These are phyloP conservation scores for Colaptes auratus DNA, from an alignment of 2,113 vertebrate genomes.

Conservation along the genomic window DNA sequence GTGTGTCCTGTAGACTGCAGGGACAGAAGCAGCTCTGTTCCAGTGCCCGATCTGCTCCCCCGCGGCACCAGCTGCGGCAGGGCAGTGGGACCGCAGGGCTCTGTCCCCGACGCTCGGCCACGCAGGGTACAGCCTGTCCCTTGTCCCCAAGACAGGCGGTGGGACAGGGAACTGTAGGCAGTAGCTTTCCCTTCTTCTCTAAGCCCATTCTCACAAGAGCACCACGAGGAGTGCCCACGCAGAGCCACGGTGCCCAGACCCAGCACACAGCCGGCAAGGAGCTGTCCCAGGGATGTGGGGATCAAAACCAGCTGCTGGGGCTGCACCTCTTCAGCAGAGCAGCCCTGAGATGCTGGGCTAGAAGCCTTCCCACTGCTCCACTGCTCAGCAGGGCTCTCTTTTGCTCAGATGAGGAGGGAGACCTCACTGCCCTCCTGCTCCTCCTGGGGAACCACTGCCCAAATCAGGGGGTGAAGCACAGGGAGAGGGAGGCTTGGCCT, in stretches of 20 bases:
- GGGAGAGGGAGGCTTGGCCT: background rate
- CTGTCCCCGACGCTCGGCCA: rapidly evolving
- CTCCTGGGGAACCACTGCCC: background rate
- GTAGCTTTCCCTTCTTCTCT: background rate
- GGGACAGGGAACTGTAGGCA: background rate
- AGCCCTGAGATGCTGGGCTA: background rate
- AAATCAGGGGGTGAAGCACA: background rate
- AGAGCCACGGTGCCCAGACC: rapidly evolving
- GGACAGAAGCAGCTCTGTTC: background rate
- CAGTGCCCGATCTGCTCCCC: rapidly evolving
- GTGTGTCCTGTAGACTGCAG: background rate
- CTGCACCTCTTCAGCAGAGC: background rate
- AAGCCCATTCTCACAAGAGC: background rate
- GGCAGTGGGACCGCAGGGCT: background rate
- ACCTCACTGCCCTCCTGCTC: background rate
- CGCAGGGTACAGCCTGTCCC: background rate
- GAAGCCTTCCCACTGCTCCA: background rate
- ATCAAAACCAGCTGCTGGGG: no score
- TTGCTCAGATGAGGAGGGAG: background rate
- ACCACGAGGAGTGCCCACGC: background rate
- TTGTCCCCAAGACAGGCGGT: background rate
- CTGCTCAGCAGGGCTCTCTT: background rate
- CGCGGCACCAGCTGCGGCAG: background rate
- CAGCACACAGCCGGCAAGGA: rapidly evolving
- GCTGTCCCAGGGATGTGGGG: background rate